A percentile compares a stretch with the other conserved stretches of the same genome.
phyloP scores from a whole-genome alignment of 2,888 invertebrate species.

The Melieria picta region DNA sequence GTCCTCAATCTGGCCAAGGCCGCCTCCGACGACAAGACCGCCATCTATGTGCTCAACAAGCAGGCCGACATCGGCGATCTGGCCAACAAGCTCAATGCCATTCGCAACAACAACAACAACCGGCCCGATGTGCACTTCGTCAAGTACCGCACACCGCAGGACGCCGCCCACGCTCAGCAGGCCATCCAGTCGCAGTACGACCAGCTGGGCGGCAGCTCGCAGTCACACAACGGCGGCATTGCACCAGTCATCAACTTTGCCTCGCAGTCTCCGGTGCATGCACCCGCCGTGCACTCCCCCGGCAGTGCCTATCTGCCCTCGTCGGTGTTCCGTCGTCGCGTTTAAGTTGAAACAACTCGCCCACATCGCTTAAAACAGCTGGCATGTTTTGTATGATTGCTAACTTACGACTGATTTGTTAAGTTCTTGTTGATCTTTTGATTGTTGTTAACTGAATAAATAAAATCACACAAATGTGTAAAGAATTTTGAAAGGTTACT shows the following conservation, averaged over 20 bases:
- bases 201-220: slow-evolving; percentile 50
- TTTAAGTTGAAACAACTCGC: not conserved
- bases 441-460: not conserved
- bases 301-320: slow-evolving; percentile 51
- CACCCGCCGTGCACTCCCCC: slow-evolving; percentile 43
- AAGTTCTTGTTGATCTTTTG: not conserved
- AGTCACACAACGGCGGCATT: slow-evolving; percentile 52
- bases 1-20: slow-evolving; percentile 59
- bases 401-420: slow-evolving; percentile 12
- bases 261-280: slow-evolving; percentile 47
- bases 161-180: slow-evolving; percentile 61
- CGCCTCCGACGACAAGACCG: slow-evolving; percentile 60
- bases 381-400: not conserved
- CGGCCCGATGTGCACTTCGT: slow-evolving; percentile 62
- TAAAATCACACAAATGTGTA: no score
- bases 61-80: slow-evolving; percentile 58
- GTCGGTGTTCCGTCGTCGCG: slow-evolving; percentile 41
- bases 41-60: slow-evolving; percentile 61
- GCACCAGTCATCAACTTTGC: slow-evolving; percentile 57
- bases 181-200: slow-evolving; percentile 60
- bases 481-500: no score
- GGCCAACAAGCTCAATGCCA: slow-evolving; percentile 53
- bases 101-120: slow-evolving; percentile 51
- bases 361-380: not conserved
- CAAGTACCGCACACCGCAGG: slow-evolving; percentile 62